A percentile compares a stretch with the other conserved stretches of the same genome.
Conservation (phyloP, 2,888 invertebrate genomes). For the Mimumesa dahlbomi region DNA sequence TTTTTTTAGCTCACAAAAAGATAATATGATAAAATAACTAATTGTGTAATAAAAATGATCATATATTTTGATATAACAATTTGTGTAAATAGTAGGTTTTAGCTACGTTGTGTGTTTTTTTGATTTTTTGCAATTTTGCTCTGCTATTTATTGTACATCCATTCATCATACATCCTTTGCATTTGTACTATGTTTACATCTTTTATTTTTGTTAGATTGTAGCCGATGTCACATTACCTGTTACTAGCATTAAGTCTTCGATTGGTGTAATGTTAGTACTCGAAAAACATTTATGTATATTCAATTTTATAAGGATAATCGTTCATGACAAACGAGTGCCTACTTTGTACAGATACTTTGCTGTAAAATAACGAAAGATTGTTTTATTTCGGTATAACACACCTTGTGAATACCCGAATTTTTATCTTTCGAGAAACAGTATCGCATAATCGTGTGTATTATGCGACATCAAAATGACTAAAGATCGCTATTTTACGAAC, state of each 20-base stretch:
- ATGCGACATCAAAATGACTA: constrained; percentile 7
- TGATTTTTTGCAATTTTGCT: constrained; percentile 72
- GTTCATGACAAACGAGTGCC: constrained; percentile 75
- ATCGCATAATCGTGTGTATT: constrained; percentile 27
- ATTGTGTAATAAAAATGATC: constrained; percentile 73
- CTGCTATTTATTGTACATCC: constrained; percentile 80
- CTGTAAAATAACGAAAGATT: constrained; percentile 74
- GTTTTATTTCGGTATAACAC: constrained; percentile 45
- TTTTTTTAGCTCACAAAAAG: constrained; percentile 48
- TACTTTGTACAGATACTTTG: constrained; percentile 78
- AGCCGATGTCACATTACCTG: constrained; percentile 39
- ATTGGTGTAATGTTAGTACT: constrained; percentile 70
- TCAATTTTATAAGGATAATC: constrained; percentile 53
- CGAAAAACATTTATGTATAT: constrained; percentile 73
- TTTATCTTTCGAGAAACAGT: not conserved
- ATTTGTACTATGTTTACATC: constrained; percentile 68
- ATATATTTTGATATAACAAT: constrained; percentile 80
- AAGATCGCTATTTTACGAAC: constrained; percentile 32
- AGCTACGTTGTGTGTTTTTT: constrained; percentile 74
- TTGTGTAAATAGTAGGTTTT: constrained; percentile 80
- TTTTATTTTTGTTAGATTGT: constrained; percentile 50
- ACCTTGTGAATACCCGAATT: constrained; percentile 7
- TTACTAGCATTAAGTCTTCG: constrained; percentile 53
- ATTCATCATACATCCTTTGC: constrained; percentile 69
- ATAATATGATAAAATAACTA: constrained; percentile 65